A percentile compares a stretch with the other conserved stretches of the same genome.
Evolutionary conservation across 1,140 invertebrate genomes (phyloP).

Genomic region (Bombus impatiens): DNA sequence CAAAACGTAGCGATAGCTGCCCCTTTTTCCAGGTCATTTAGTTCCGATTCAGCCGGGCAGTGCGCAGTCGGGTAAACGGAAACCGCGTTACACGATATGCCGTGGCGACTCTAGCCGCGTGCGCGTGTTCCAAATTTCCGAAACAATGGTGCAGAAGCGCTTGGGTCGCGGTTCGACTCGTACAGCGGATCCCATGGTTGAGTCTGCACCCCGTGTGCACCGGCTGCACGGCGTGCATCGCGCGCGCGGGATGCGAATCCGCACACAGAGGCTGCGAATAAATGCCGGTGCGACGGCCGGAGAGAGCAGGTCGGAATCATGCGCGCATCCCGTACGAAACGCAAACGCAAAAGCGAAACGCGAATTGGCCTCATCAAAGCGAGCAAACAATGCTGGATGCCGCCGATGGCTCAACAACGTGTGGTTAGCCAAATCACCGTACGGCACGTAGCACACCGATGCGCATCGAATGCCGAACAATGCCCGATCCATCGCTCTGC

Average conservation of each 20-base stretch:
- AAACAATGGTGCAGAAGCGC: conserved; percentile 2
- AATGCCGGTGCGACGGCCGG: neutral
- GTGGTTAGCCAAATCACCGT: conserved; percentile 82
- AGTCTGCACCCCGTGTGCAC: neutral
- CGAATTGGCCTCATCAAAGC: conserved; percentile 83
- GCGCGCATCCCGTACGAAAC: conserved; percentile 66
- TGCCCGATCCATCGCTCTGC: conserved; percentile 45
- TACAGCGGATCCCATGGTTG: neutral
- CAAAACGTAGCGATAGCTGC: neutral
- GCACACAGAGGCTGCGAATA: conserved; percentile 21
- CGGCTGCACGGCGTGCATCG: neutral
- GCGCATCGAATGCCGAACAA: conserved; percentile 70
- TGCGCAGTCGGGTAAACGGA: neutral
- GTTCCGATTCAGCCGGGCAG: neutral
- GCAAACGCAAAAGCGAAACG: conserved; percentile 74
- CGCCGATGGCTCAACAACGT: conserved; percentile 81
- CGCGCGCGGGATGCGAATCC: neutral
- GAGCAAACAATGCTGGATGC: conserved; percentile 81
- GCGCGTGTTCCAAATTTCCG: neutral
- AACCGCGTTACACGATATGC: conserved; percentile 41
- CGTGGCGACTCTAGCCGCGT: neutral
- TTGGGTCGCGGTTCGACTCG: neutral
- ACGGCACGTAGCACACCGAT: conserved; percentile 69
- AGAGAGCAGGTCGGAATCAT: conserved; percentile 33
- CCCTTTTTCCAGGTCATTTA: conserved; percentile 35